Conservation (phyloP, 2,113 vertebrate species). For the Oncorhynchus nerka region DNA sequence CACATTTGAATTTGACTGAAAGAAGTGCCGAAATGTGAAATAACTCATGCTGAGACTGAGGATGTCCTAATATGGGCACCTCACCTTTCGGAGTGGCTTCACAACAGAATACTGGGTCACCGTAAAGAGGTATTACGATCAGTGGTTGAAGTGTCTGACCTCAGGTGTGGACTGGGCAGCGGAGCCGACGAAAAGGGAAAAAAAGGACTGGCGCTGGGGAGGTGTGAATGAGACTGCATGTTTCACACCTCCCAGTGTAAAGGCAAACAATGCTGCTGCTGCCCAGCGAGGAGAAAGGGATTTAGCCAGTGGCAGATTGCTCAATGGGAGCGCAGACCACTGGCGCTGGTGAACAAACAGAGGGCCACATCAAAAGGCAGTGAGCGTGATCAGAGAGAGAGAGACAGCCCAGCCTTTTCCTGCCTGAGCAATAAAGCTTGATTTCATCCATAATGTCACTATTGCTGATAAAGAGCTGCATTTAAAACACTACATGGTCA, state of each 20-base stretch:
- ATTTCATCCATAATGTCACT: too few relatives aligned
- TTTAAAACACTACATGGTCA: too few relatives aligned
- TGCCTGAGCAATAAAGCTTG: too few relatives aligned
- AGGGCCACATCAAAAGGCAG: slow-evolving; percentile 59
- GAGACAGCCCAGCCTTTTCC: background rate
- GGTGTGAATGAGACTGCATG: slow-evolving; percentile 35
- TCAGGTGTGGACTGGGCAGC: slow-evolving; percentile 42
- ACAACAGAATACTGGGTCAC: background rate
- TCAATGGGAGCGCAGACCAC: slow-evolving; percentile 67
- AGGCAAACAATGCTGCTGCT: slow-evolving; percentile 52
- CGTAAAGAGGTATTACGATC: background rate
- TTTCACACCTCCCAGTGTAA: slow-evolving; percentile 59
- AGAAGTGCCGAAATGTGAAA: background rate
- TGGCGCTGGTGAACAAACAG: slow-evolving; percentile 73
- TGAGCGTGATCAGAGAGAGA: slow-evolving; percentile 2
- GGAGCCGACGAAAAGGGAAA: background rate
- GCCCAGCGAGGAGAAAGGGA: slow-evolving; percentile 40
- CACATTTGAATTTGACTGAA: background rate
- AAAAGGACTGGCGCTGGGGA: background rate
- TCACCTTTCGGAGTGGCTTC: too few relatives aligned
- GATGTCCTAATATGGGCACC: background rate
- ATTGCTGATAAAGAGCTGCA: too few relatives aligned
- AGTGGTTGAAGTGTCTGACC: background rate
- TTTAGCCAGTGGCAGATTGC: slow-evolving; percentile 54
- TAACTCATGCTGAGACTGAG: too few relatives aligned